Evolutionary conservation across 64 coral and sea anemone genomes (phyloP).

Genomic region (Porites lutea): DNA sequence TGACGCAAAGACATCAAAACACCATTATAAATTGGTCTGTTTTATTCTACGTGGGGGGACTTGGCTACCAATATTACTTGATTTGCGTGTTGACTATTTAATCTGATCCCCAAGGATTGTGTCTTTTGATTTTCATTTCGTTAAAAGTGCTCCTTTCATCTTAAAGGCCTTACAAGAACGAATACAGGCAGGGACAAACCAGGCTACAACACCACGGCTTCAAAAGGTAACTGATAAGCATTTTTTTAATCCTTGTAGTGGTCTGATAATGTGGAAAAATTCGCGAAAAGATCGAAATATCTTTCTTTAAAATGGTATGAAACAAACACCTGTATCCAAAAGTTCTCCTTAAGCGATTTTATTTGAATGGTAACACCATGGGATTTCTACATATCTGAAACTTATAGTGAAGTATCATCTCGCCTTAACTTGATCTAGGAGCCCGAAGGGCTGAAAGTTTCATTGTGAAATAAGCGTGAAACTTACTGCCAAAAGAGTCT

Average conservation of each 20-base stretch:
- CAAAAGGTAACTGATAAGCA: constrained; percentile 49
- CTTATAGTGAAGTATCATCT: too few relatives aligned
- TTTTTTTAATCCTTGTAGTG: not conserved
- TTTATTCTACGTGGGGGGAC: not conserved
- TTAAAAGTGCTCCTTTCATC: not conserved
- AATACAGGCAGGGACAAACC: constrained; percentile 66
- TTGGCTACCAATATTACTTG: constrained; percentile 30
- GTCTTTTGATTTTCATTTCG: not conserved
- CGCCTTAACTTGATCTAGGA: too few relatives aligned
- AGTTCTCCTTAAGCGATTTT: too few relatives aligned
- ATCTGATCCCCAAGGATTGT: not conserved
- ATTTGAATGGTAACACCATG: too few relatives aligned
- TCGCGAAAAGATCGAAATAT: too few relatives aligned
- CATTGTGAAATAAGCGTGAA: too few relatives aligned
- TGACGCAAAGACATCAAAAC: not conserved
- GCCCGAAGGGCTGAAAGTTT: too few relatives aligned
- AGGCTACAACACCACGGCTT: constrained; percentile 66
- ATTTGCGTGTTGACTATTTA: not conserved
- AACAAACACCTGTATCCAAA: too few relatives aligned
- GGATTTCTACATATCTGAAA: too few relatives aligned
- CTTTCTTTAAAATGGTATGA: too few relatives aligned
- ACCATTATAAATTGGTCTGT: not conserved
- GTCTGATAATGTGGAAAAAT: too few relatives aligned
- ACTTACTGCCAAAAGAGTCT: too few relatives aligned
- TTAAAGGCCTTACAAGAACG: constrained; percentile 80